Evolutionary conservation across 2,888 invertebrate genomes (phyloP), one percentile per base, ranked within the genome.

Genomic region (Platycnemis pennipes): DNA sequence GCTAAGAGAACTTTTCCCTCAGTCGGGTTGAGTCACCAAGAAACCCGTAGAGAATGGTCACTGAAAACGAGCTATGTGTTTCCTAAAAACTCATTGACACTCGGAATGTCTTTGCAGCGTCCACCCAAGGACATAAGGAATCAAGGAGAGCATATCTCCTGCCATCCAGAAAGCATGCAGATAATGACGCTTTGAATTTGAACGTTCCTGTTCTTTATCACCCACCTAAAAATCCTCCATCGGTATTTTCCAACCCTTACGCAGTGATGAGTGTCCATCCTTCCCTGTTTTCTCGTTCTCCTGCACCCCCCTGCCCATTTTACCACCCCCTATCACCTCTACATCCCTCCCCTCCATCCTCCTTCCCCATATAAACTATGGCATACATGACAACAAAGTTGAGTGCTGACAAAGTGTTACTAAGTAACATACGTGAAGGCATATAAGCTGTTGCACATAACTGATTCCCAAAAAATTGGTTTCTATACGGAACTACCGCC

Each of bases 331-430:
- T 56, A 19, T 56, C 56, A 56, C 56, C 56, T 56, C 56, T 56
- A 22, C 56, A 11, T 16, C 56, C 56, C 56, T 56, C 56, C 56
- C 56, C 56, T 56, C 56, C 56, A 56, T 56, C 56, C 56, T 56
- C 56, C 56, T 56, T 56, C 22, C 56, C 56, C 63, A 63, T 63
- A 63, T n/a, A 63, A 63, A 63, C 63, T 63, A 63, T 63, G 63
- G 63, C 63, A 63, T 63, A 63, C 63, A 63, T 63, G 63, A 63
- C 63, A 22, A 63, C 63, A 63, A 63, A 63, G 63, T n/a, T 26
- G 63, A 63, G 63, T 63, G 63, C 63, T 22, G 63, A 8, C 63
- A 63, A 63, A 63, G n/a, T 63, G 63, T 63, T 63, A 63, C 63
- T n/a, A 1, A 63, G 26, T 26, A 53, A 53, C 53, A 8, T 63